Evolutionary conservation across 2,888 invertebrate species (phyloP), one percentile per base, ranked within the genome.

Genomic region (Liodrosophila aerea): DNA sequence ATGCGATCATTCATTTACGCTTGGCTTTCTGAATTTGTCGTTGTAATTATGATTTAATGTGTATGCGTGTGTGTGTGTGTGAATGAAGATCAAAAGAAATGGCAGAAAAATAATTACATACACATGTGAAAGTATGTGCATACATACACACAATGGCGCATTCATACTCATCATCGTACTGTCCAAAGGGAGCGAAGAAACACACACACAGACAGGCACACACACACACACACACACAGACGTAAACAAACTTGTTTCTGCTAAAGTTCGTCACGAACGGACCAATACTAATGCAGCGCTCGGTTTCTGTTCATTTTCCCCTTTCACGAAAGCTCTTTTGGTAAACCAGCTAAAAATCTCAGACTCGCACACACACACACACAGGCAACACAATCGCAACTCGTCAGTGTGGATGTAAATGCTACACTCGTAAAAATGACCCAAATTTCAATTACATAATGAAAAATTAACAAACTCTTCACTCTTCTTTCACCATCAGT

Each of bases 381-480:
- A 43, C 49, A 33, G 39, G 36, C 59, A 30, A 44, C 53, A 41
- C 49, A 50, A 41, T 33, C 59, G 33, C 39, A 57, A 60, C 45
- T 60, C 62, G 64, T 44, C 54, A 47, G 64, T 76, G 73, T 77
- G 12, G 57, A 66, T 83, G 84, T 80, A 80, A 83, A 76, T 67
- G 74, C 70, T 83, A 74, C 66, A 78, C 73, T 82, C 83, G 78
- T 82, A 67, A 84, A 80, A 80, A 67, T 80, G 80, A 80, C 80
- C 80, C 78, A 80, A 80, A 80, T 80, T 80, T 82, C 69, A 71
- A 69, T 80, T 80, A 82, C 82, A 80, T 85, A 80, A 80, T 69
- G 62, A 61, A 65, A 69, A 65, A 67, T 66, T 56, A 49, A 51
- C 61, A 72, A 78, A 58, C 65, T 50, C 57, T 37, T 37, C 16